Percentiles rank a stretch among this genome's conserved stretches.
phyloP scores from a whole-genome alignment of 1,140 invertebrate genomes.

The Calephelis nemesis region DNA sequence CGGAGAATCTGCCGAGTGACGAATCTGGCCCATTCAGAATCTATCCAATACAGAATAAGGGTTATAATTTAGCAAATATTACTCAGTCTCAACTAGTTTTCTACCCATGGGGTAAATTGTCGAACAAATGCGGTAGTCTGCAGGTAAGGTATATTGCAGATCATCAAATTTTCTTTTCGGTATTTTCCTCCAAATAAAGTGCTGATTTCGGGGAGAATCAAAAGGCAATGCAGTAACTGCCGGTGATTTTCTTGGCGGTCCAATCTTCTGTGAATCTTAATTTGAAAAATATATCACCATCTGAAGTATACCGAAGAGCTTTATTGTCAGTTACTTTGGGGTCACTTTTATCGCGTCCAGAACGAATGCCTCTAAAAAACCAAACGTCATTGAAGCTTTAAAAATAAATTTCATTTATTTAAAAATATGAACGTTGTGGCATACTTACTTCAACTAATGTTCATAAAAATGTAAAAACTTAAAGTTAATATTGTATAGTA shows the following conservation, averaged over 20 bases:
- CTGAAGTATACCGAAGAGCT: slow-evolving; percentile 10
- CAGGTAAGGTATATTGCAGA: slow-evolving; percentile 2
- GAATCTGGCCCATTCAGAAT: too few relatives aligned
- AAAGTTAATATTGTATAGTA: too few relatives aligned
- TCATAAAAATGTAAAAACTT: too few relatives aligned
- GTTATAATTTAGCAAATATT: too few relatives aligned
- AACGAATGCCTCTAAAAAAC: slow-evolving; percentile 3
- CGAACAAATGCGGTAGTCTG: too few relatives aligned
- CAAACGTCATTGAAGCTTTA: slow-evolving; percentile 9
- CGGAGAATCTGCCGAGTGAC: too few relatives aligned
- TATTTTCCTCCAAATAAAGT: background rate
- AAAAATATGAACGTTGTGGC: too few relatives aligned
- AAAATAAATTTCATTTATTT: slow-evolving; percentile 22
- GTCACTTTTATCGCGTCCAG: slow-evolving; percentile 17
- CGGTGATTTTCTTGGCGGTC: slow-evolving; percentile 16
- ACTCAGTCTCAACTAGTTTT: too few relatives aligned
- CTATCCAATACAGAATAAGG: too few relatives aligned
- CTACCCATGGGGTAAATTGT: too few relatives aligned
- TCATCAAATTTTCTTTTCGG: background rate
- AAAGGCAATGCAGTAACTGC: background rate
- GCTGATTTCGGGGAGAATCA: background rate
- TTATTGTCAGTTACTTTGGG: slow-evolving; percentile 14
- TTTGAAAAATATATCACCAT: slow-evolving; percentile 13
- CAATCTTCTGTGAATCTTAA: slow-evolving; percentile 21
- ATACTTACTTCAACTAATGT: too few relatives aligned